Evolutionary conservation across 2,888 invertebrate genomes (phyloP).

Genomic region (Polydrusus cervinus): DNA sequence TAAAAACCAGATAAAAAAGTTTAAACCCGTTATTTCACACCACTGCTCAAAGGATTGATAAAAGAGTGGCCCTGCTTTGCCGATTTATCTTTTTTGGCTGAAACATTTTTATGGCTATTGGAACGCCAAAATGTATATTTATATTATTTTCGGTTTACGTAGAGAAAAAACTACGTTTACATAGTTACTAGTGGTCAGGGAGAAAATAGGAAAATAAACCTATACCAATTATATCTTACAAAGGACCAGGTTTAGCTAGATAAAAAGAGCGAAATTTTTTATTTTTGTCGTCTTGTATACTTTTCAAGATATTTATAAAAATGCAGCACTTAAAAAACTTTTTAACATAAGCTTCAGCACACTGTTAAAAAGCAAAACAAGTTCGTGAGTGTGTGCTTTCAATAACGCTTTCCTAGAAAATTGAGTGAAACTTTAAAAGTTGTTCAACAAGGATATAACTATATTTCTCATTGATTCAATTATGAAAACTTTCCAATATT

Average conservation of each 20-base stretch:
- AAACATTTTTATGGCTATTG: neutral
- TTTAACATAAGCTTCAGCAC: neutral
- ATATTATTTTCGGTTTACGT: no score
- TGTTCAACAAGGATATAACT: conserved; percentile 19
- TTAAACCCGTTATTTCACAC: conserved; percentile 29
- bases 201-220: no score
- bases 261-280: no score
- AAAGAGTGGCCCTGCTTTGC: neutral
- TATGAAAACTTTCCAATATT: conserved; percentile 24
- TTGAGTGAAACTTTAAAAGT: conserved; percentile 32
- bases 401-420: conserved; percentile 23
- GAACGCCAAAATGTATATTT: no score
- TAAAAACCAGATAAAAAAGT: conserved; percentile 35
- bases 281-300: no score
- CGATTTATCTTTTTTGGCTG: conserved; percentile 7
- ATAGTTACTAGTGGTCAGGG: no score
- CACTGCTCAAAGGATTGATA: conserved; percentile 30
- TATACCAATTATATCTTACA: no score
- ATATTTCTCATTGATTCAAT: conserved; percentile 32
- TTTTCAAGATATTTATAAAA: neutral
- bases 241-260: no score
- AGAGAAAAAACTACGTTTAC: no score
- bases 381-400: conserved; percentile 1
- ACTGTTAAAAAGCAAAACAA: conserved; percentile 2
- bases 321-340: neutral